These are phyloP conservation scores for Chaetops frenatus DNA, from an alignment of 2,113 vertebrate species.

Conservation along the genomic window DNA sequence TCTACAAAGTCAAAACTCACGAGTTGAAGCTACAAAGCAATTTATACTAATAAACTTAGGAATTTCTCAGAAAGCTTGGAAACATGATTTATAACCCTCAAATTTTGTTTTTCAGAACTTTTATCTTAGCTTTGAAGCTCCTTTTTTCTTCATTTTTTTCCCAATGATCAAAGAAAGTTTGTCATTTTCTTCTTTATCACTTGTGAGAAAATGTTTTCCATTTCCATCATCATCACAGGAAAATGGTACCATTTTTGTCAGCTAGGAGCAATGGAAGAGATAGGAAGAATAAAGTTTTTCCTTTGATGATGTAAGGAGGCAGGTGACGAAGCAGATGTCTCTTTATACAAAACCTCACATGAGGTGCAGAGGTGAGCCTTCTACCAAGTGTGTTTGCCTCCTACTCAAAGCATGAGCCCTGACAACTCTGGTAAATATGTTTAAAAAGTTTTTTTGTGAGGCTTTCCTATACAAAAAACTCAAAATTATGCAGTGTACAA, in stretches of 20 bases:
- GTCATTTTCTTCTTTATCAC: background rate
- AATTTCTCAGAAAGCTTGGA: background rate
- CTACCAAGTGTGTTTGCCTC: background rate
- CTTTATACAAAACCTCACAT: background rate
- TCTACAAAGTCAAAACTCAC: background rate
- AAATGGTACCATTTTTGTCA: background rate
- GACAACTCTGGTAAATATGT: background rate
- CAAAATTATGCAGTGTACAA: background rate
- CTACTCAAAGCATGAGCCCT: rapidly evolving
- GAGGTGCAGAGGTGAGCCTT: background rate
- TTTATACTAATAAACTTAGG: background rate
- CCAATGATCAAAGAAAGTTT: background rate
- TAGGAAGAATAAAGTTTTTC: background rate
- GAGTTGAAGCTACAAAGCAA: background rate
- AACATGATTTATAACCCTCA: background rate
- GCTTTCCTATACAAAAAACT: background rate
- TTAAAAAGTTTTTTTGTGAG: background rate
- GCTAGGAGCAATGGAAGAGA: background rate
- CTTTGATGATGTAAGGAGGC: background rate
- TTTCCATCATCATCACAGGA: background rate
- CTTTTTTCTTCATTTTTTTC: background rate
- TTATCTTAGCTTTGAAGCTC: background rate
- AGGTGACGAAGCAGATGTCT: background rate
- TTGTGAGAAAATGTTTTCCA: background rate
- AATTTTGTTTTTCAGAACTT: background rate